phyloP scores from a whole-genome alignment of 2,888 invertebrate genomes.

The Cataglyphis altisquamis region DNA sequence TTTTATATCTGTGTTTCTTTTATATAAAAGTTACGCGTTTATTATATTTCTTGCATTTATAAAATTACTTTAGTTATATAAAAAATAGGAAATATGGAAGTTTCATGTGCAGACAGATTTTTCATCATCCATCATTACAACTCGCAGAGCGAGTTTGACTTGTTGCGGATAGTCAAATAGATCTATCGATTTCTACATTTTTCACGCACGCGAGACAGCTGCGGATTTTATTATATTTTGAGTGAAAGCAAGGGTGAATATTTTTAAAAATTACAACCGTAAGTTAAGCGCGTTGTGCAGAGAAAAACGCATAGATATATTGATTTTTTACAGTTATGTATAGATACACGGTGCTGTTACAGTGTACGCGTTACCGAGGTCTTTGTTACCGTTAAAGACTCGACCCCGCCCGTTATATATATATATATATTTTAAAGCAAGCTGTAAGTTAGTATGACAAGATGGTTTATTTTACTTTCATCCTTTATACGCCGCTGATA shows the following conservation, averaged over 20 bases:
- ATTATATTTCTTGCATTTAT: neutral
- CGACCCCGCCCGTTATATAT: slow-evolving; percentile 27
- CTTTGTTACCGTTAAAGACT: slow-evolving; percentile 49
- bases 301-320: slow-evolving; percentile 50
- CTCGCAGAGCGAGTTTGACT: slow-evolving; percentile 13
- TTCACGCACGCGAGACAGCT: slow-evolving; percentile 22
- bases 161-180: neutral
- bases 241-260: slow-evolving; percentile 29
- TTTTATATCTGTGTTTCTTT: neutral
- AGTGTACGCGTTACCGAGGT: slow-evolving; percentile 36
- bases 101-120: neutral
- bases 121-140: slow-evolving; percentile 33
- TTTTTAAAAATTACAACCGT: slow-evolving; percentile 24
- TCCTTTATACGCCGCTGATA: slow-evolving; percentile 39
- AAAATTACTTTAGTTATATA: neutral
- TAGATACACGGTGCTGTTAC: slow-evolving; percentile 28
- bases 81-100: neutral
- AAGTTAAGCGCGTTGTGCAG: slow-evolving; percentile 36
- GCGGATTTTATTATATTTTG: slow-evolving; percentile 12
- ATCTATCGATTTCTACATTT: slow-evolving; percentile 25
- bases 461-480: slow-evolving; percentile 45
- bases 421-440: slow-evolving; percentile 50
- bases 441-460: slow-evolving; percentile 37
- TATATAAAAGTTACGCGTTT: neutral
- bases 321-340: slow-evolving; percentile 53